phyloP scores from a whole-genome alignment of 2,888 invertebrate genomes.

The Agrilus mali region DNA sequence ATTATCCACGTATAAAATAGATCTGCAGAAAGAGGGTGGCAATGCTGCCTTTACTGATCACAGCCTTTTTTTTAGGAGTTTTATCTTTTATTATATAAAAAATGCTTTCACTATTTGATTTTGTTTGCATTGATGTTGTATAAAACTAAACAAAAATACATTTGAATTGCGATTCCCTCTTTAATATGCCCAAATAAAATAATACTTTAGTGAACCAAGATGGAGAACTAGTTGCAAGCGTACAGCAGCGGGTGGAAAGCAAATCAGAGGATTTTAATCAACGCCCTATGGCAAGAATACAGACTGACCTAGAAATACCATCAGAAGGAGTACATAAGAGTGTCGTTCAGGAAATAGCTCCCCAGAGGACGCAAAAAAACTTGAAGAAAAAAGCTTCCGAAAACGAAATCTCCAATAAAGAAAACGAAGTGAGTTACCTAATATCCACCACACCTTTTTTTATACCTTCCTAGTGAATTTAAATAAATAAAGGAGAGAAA shows the following conservation, averaged over 20 bases:
- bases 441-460: neutral
- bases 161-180: too few relatives aligned
- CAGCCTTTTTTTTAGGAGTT: too few relatives aligned
- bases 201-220: constrained; percentile 29
- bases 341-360: constrained; percentile 32
- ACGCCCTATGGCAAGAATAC: constrained; percentile 37
- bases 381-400: constrained; percentile 36
- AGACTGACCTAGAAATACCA: constrained; percentile 44
- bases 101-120: too few relatives aligned
- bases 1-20: too few relatives aligned
- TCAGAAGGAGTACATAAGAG: constrained; percentile 42
- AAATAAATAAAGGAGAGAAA: too few relatives aligned
- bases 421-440: constrained; percentile 36
- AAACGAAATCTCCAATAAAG: constrained; percentile 35
- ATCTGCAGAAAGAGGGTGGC: too few relatives aligned
- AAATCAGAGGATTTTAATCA: constrained; percentile 25
- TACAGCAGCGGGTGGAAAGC: constrained; percentile 27
- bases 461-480: neutral
- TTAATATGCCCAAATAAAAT: too few relatives aligned
- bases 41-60: too few relatives aligned
- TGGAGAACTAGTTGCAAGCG: constrained; percentile 30
- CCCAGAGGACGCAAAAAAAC: constrained; percentile 15
- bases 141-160: too few relatives aligned
- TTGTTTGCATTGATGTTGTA: too few relatives aligned
- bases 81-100: too few relatives aligned